These are phyloP conservation scores for Hippoglossus stenolepis DNA, from an alignment of 2,113 vertebrate species.

Conservation along the genomic window DNA sequence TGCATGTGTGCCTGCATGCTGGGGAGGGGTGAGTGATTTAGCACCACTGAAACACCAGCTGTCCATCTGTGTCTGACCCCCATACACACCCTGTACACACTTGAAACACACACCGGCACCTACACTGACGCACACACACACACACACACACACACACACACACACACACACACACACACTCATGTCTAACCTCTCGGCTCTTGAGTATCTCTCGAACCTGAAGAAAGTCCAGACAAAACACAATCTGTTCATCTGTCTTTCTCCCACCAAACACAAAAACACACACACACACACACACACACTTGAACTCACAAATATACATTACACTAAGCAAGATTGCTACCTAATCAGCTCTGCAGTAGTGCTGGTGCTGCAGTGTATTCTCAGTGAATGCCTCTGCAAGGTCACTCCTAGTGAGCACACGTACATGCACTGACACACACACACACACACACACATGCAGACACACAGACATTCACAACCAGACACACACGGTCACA, in stretches of 20 bases:
- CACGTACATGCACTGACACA: constrained; percentile 23
- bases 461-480: constrained; percentile 13
- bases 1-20: constrained; percentile 52
- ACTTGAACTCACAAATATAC: constrained; percentile 15
- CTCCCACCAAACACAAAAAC: constrained; percentile 21
- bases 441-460: constrained; percentile 19
- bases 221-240: constrained; percentile 64
- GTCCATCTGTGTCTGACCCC: constrained; percentile 90
- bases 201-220: constrained; percentile 59
- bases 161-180: constrained; percentile 22
- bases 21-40: constrained; percentile 98
- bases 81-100: constrained; percentile 69
- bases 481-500: constrained; percentile 25
- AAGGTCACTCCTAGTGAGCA: constrained; percentile 72
- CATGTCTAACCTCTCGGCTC: constrained; percentile 62
- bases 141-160: constrained; percentile 23
- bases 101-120: constrained; percentile 66
- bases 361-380: constrained; percentile 57
- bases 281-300: constrained; percentile 14
- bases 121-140: constrained; percentile 36
- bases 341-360: constrained; percentile 66
- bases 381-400: constrained; percentile 69
- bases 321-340: constrained; percentile 47
- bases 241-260: constrained; percentile 58
- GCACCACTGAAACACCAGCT: constrained; percentile 99